Percentiles rank a stretch among this genome's conserved stretches.
These are phyloP conservation scores for Mobula hypostoma DNA, from an alignment of 2,113 vertebrate genomes.

Conservation along the genomic window DNA sequence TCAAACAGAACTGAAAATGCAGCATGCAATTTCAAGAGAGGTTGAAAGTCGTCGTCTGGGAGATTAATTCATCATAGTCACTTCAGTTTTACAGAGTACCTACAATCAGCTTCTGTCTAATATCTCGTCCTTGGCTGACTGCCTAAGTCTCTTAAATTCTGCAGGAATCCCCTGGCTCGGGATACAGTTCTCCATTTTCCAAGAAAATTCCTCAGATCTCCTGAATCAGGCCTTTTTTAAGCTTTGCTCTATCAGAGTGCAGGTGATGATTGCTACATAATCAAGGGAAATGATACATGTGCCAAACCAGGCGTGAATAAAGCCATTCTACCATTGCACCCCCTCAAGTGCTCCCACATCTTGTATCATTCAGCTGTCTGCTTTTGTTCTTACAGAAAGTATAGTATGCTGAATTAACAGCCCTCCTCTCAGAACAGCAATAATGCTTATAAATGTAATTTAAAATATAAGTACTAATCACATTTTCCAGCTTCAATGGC, in stretches of 20 bases:
- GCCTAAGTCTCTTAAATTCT: background rate
- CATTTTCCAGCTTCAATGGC: no score
- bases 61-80: conserved; percentile 17
- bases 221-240: conserved; percentile 1
- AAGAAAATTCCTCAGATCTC: background rate
- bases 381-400: background rate
- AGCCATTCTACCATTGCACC: background rate
- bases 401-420: background rate
- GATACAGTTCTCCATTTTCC: conserved; percentile 1
- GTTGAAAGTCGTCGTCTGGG: conserved; percentile 24
- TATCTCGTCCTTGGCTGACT: background rate
- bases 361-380: background rate
- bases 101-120: conserved; percentile 36
- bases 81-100: background rate
- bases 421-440: background rate
- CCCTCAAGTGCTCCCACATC: background rate
- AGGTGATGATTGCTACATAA: background rate
- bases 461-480: background rate
- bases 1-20: conserved; percentile 29
- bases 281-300: background rate
- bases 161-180: background rate
- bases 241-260: background rate
- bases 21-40: conserved; percentile 10
- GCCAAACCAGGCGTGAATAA: background rate
- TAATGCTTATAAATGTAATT: background rate